Conservation (phyloP, 2,113 vertebrate genomes). For the Actenoides lindsayi region DNA sequence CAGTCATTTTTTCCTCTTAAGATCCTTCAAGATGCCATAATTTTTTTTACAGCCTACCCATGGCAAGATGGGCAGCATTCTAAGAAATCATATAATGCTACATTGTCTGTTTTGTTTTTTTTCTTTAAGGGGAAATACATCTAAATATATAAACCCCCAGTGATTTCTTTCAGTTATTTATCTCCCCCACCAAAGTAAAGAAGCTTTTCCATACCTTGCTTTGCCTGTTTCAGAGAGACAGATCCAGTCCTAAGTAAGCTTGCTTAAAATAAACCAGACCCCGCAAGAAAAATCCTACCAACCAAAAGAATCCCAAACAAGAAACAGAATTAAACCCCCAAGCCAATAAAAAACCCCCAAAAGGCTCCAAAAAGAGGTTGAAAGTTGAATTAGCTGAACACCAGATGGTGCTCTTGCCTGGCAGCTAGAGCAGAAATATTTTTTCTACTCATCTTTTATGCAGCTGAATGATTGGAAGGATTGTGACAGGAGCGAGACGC, state of each 20-base stretch:
- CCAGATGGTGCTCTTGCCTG: slow-evolving; percentile 76
- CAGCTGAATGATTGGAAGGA: not conserved
- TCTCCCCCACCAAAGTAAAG: not conserved
- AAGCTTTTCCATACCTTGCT: not conserved
- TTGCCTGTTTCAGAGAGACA: not conserved
- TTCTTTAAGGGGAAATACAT: not conserved
- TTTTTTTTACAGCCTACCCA: not conserved
- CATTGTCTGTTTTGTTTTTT: not conserved
- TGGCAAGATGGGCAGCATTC: not conserved
- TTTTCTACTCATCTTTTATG: not conserved
- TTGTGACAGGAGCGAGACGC: not conserved
- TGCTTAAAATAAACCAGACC: not conserved
- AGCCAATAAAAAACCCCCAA: not conserved
- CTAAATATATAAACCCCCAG: fast-evolving
- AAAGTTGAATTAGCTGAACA: slow-evolving; percentile 48
- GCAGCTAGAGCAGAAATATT: slow-evolving; percentile 9
- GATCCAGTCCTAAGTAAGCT: not conserved
- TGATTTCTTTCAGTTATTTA: not conserved
- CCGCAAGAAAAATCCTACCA: not conserved
- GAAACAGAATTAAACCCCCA: not conserved
- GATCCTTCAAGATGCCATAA: not conserved
- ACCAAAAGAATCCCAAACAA: not conserved
- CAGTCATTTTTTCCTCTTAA: not conserved
- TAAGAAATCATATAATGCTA: not conserved
- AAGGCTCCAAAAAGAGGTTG: not conserved